Conservation (phyloP, 1,140 invertebrate species). For the Ceratina japonica region DNA sequence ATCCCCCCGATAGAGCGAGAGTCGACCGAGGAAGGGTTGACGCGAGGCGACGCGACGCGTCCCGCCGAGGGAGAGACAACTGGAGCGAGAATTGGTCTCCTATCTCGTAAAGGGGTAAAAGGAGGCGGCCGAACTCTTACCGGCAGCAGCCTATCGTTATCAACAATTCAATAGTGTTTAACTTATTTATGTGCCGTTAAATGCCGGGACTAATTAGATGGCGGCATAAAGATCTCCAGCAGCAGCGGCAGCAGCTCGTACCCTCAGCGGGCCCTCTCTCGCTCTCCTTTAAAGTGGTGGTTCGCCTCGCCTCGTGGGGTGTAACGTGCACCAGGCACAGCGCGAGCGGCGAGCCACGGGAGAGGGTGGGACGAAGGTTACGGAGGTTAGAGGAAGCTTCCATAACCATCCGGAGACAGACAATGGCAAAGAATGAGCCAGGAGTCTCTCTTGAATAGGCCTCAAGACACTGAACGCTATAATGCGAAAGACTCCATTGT, state of each 20-base stretch:
- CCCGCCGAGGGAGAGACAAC: conserved; percentile 9
- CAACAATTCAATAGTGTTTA: conserved; percentile 72
- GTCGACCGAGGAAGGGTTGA: conserved; percentile 48
- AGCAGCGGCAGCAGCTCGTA: too few species aligned
- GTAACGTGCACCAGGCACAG: conserved; percentile 42
- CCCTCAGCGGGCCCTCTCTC: conserved; percentile 49
- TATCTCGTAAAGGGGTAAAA: conserved; percentile 26
- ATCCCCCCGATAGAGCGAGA: conserved; percentile 53
- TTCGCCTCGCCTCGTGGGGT: conserved; percentile 49
- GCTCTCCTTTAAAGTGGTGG: conserved; percentile 32
- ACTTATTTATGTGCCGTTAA: conserved; percentile 72
- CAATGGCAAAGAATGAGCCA: conserved; percentile 76
- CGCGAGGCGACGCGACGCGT: conserved; percentile 26
- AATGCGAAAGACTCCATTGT: conserved; percentile 78
- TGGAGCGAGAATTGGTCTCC: conserved; percentile 6
- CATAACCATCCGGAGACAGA: conserved; percentile 70
- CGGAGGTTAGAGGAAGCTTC: conserved; percentile 54
- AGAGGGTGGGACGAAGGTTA: conserved; percentile 28
- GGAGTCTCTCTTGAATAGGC: conserved; percentile 76
- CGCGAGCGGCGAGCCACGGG: not conserved
- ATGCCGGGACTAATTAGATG: conserved; percentile 72
- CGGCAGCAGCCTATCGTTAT: conserved; percentile 56
- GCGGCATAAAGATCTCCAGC: conserved; percentile 68
- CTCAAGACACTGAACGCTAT: conserved; percentile 77
- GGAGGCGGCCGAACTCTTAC: conserved; percentile 32